Evolutionary conservation across 1,140 invertebrate species (phyloP), one percentile per base, ranked within the genome.

Genomic region (Bicyclus anynana): DNA sequence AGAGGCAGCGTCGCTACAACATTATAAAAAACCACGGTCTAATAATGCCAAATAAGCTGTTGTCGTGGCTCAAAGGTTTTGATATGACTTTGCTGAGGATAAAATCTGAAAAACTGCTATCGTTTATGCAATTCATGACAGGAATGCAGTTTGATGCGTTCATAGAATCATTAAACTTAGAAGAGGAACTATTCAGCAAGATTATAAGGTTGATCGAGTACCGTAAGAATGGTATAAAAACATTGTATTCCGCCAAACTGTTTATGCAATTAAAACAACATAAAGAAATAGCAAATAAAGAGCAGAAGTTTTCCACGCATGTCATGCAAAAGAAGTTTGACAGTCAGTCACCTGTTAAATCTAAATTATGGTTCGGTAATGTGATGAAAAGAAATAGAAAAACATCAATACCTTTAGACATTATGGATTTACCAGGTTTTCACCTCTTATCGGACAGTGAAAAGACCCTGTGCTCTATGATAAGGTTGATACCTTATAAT

Each of bases 11-110:
- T 53, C 86, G 94, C 37, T 94, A 94, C 64, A 91, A 84, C 63
- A 92, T 97, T 17, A 92, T 97, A 46, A 89, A 92, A 17, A 83
- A 93, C 40, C 95, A 97, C 89, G 96, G 96, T 0, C 85, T 98
- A 0, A 94, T 97, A 33, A 91, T 94, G 66, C 84, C 92, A 6
- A 92, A 92, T 59, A 94, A 93, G 85, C 87, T 91, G 6, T 73
- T 90, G 4, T 89, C 90, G 4, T 93, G 91, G 89, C 65, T 93
- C 33, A 91, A 92, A 40, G 90, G 91, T 62, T 95, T 93, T 84
- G 92, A 95, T 66, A 70, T 78, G 2, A 94, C 91, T 2, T 78
- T 96, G 38, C 91, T 91, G 12, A 90, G 90, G 68, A 74, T 88
- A 2, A 90, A 89, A 18, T 87, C 90, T 49, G 94, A 95, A 57